These are phyloP conservation scores for Agrotis puta DNA, from an alignment of 2,888 invertebrate genomes.

Conservation along the genomic window DNA sequence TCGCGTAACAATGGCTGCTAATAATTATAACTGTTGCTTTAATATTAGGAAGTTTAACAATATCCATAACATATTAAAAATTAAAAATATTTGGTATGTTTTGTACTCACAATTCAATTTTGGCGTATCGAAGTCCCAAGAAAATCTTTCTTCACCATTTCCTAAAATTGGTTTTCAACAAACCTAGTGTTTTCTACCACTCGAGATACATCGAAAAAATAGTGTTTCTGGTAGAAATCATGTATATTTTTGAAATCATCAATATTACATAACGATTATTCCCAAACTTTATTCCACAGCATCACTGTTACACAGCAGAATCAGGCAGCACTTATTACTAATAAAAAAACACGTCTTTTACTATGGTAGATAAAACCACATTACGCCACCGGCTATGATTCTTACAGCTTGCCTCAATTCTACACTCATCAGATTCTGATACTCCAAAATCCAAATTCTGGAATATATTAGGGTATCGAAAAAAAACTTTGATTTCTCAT, in stretches of 20 bases:
- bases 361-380: not conserved
- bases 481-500: too few species aligned
- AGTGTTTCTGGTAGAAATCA: too few species aligned
- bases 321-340: not conserved
- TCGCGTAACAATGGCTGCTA: slow-evolving; percentile 11
- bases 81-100: not conserved
- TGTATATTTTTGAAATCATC: too few species aligned
- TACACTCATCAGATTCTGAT: too few species aligned
- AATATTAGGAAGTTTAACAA: not conserved
- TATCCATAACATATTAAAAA: not conserved
- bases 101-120: not conserved
- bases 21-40: not conserved
- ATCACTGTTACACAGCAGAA: not conserved
- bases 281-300: too few species aligned
- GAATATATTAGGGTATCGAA: too few species aligned
- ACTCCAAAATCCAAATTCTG: too few species aligned
- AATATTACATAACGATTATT: not conserved
- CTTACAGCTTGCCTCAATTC: too few species aligned
- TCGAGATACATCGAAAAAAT: too few species aligned
- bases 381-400: not conserved
- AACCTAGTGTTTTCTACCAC: not conserved
- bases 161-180: not conserved
- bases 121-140: not conserved
- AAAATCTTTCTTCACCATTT: too few species aligned
- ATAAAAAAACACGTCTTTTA: not conserved